Percentiles rank a stretch among this genome's conserved stretches.
These are phyloP conservation scores for Clamator glandarius DNA, from an alignment of 2,797 vertebrate genomes.

Conservation along the genomic window DNA sequence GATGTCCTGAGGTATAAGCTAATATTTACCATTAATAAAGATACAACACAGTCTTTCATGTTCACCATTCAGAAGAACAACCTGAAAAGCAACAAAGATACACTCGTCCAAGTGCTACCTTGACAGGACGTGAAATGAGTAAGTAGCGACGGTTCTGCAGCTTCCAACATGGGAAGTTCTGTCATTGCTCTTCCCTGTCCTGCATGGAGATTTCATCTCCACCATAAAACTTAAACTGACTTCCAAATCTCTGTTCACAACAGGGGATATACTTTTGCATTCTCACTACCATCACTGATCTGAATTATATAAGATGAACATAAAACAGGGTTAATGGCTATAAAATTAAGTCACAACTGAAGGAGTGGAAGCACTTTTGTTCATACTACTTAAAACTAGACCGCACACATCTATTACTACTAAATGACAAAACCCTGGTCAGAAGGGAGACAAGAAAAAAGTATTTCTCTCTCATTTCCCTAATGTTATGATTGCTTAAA, in stretches of 20 bases:
- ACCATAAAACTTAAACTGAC: not conserved
- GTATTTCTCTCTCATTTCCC: constrained; percentile 45
- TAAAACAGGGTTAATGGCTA: not conserved
- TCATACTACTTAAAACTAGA: not conserved
- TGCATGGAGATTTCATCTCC: not conserved
- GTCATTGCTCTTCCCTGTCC: not conserved
- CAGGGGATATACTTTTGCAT: not conserved
- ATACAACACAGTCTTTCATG: accelerated
- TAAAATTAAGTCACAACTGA: not conserved
- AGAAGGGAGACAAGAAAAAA: not conserved
- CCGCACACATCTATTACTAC: not conserved
- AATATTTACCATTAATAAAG: not conserved
- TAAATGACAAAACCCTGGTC: not conserved
- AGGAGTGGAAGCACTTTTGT: not conserved
- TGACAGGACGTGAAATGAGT: not conserved
- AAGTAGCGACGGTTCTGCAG: not conserved
- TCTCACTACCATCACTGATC: not conserved
- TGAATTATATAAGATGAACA: not conserved
- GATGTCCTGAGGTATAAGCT: not conserved
- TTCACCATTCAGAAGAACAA: not conserved
- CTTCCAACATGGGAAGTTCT: not conserved
- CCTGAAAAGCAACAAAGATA: not conserved
- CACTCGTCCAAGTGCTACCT: not conserved
- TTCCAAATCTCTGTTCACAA: not conserved
- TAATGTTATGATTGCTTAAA: constrained; percentile 73